phyloP scores from a whole-genome alignment of 1,140 invertebrate species.

The Tribolium castaneum region DNA sequence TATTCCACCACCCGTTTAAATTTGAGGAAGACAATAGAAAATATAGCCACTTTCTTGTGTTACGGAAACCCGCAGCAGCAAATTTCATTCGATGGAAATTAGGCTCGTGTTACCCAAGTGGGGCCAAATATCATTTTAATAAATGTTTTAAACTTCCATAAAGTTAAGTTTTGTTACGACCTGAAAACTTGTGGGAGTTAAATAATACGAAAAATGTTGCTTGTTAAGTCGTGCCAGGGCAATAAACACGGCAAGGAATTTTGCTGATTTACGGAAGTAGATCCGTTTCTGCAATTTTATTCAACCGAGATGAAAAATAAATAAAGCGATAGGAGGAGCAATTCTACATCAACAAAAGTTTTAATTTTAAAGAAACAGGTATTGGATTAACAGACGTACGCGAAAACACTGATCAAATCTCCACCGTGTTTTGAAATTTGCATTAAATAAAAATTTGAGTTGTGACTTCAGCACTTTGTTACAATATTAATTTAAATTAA shows the following conservation, averaged over 20 bases:
- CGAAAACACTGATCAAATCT: no score
- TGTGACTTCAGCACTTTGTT: no score
- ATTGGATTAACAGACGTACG: background rate
- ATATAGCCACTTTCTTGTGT: background rate
- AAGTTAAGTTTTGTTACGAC: constrained; percentile 9
- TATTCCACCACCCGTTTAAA: background rate
- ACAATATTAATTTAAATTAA: no score
- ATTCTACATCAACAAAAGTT: background rate
- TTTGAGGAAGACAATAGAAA: background rate
- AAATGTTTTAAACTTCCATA: constrained; percentile 10
- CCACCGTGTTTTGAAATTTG: no score
- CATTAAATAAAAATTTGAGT: no score
- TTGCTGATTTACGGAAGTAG: background rate
- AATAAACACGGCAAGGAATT: background rate
- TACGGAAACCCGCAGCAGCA: background rate
- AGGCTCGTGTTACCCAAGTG: background rate
- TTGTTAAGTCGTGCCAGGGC: background rate
- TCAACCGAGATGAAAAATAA: background rate
- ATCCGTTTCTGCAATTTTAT: background rate
- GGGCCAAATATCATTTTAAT: constrained; percentile 23
- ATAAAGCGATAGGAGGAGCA: background rate
- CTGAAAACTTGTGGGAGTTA: background rate
- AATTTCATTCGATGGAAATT: constrained; percentile 6
- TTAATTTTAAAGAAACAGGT: background rate
- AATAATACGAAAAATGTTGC: background rate